phyloP scores from a whole-genome alignment of 2,113 vertebrate species.

The Nothobranchius kuhntae region DNA sequence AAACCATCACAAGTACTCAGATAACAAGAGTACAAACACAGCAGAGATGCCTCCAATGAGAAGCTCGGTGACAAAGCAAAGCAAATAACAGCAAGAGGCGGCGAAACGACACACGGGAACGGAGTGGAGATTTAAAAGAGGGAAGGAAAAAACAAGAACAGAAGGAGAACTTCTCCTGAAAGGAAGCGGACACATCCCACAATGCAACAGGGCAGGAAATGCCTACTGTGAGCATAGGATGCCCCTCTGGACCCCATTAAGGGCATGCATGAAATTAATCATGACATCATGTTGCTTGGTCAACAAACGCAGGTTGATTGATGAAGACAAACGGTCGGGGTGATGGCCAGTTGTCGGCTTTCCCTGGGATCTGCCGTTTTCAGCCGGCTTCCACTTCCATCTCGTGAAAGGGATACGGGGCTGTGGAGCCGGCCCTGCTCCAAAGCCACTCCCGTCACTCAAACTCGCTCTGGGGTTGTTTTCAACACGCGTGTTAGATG shows the following conservation, averaged over 20 bases:
- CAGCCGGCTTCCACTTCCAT: constrained; percentile 67
- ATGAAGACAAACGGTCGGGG: constrained; percentile 85
- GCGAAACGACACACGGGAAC: constrained; percentile 52
- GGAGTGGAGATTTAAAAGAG: constrained; percentile 55
- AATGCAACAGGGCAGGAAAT: constrained; percentile 77
- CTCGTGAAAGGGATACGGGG: constrained; percentile 74
- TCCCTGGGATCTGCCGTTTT: constrained; percentile 78
- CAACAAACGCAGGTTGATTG: constrained; percentile 86
- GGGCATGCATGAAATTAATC: constrained; percentile 86
- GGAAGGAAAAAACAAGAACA: constrained; percentile 36
- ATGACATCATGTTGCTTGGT: constrained; percentile 85
- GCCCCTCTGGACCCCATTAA: constrained; percentile 79
- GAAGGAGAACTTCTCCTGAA: constrained; percentile 64
- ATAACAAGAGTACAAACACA: constrained; percentile 71
- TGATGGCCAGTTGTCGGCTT: constrained; percentile 80
- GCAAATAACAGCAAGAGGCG: constrained; percentile 57
- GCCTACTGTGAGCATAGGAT: constrained; percentile 78
- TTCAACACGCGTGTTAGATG: constrained; percentile 45
- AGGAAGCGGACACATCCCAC: constrained; percentile 76
- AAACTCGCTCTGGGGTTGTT: constrained; percentile 49
- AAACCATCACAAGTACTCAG: constrained; percentile 71
- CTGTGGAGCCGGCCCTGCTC: constrained; percentile 57
- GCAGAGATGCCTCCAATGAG: constrained; percentile 56
- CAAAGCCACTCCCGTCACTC: constrained; percentile 66
- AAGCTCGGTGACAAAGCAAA: constrained; percentile 68